A percentile compares a stretch with the other conserved stretches of the same genome.
These are phyloP conservation scores for Pachyramphus minor DNA, from an alignment of 2,113 vertebrate species.

Conservation along the genomic window DNA sequence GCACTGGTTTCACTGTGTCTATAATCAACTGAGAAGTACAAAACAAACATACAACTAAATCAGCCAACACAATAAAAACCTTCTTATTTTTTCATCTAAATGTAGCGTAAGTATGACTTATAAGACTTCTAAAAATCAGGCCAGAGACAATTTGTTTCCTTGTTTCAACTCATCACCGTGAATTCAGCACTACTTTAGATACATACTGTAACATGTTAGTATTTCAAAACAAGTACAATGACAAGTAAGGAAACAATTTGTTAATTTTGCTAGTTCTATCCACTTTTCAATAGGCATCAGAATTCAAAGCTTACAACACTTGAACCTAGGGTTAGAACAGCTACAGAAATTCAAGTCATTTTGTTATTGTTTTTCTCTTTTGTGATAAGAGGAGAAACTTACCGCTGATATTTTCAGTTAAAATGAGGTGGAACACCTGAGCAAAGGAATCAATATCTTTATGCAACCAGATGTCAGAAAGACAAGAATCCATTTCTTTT, in stretches of 20 bases:
- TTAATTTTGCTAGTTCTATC: background rate
- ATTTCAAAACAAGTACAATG: background rate
- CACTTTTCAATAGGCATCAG: background rate
- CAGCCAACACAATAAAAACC: background rate
- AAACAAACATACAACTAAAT: background rate
- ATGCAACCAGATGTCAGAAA: slow-evolving; percentile 86
- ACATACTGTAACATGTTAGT: background rate
- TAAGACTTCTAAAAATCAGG: background rate
- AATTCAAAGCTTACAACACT: background rate
- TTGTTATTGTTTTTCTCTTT: background rate
- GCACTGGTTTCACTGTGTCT: slow-evolving; percentile 88
- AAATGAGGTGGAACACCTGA: slow-evolving; percentile 91
- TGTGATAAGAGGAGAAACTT: background rate
- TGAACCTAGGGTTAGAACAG: background rate
- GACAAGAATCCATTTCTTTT: slow-evolving; percentile 92
- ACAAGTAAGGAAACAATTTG: background rate
- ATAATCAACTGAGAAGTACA: slow-evolving; percentile 83
- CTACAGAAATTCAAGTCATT: background rate
- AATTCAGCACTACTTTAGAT: background rate
- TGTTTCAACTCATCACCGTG: background rate
- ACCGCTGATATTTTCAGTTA: slow-evolving; percentile 90
- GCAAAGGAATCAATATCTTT: slow-evolving; percentile 84
- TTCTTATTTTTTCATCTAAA: background rate
- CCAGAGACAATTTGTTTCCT: background rate
- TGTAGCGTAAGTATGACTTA: background rate